Evolutionary conservation across 2,113 vertebrate species (phyloP), one percentile per base, ranked within the genome.

Genomic region (Geothlypis trichas): DNA sequence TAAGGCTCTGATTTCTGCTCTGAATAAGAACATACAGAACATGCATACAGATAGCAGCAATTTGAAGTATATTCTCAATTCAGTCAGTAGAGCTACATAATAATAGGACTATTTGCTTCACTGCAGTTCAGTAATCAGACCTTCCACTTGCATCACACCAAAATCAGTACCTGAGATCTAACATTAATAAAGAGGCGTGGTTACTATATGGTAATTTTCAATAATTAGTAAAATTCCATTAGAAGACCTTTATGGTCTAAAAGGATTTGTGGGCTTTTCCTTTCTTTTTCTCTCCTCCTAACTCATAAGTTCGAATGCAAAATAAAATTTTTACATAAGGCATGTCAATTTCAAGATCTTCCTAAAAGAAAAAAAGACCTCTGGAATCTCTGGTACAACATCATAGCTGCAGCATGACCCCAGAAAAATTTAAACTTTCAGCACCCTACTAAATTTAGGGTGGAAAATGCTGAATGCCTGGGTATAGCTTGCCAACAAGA

Each of bases 261-360:
- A 58, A 21, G 17, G 3, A 3, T 46, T 66, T 30, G 4, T 39
- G 8, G 3, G 5, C 1, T 37, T 62, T 27, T 22, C 1, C 8
- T 49, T 12, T 37, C n/a, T 28, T 46, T 27, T 8, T 7, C 4
- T 20, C 5, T 15, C 7, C 33, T 33, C 9, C 18, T n/a, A 62
- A 61, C 24, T 46, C 20, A 4, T 35, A 65, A 39, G 27, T 24
- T 9, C 90, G 52, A 91, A 72, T 28, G 51, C 51, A 89, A 81
- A 95, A 18, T 47, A 31, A 95, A 26, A 55, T 33, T 41, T 89
- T 66, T 93, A 76, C 33, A 72, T 41, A 61, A 74, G 22, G n/a
- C 18, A 62, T 24, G 17, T 6, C 28, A 66, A 91, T 73, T 68
- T 76, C n/a, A 76, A 80, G 24, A 51, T 37, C 15, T 66, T 81